Evolutionary conservation across 2,888 invertebrate genomes (phyloP), one percentile per base, ranked within the genome.

Genomic region (Lycaena phlaeas): DNA sequence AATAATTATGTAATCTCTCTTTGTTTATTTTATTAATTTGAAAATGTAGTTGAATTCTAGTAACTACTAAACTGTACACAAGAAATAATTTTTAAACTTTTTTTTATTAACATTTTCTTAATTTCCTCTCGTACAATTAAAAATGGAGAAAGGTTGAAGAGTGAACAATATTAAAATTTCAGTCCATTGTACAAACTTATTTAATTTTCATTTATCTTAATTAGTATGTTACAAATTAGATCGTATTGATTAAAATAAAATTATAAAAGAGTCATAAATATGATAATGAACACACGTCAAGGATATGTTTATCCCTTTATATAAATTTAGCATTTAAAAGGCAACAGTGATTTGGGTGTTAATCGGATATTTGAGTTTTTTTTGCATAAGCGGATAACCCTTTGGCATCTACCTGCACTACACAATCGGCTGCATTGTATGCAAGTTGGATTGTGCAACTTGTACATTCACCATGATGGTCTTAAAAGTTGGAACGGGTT

Each of bases 351-450:
- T 64, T 59, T 57, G 56, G 70, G 81, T 77, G 82, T 76, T 82
- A 82, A 84, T 82, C 84, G 81, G 82, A 78, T 82, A 69, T 71
- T 60, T 57, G 46, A 58, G 53, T 52, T 74, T 79, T 74, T 79
- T 81, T 78, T 81, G 76, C 76, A 76, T 82, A 81, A 84, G 82
- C 81, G 82, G 82, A 84, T 84, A 82, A 84, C 82, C 82, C 79
- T 72, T 72, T 61, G 56, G 50, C 42, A 45, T 64, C 75, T 84
- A 84, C 82, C 82, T 84, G 82, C 70, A 59, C 52, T 44, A 41
- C 44, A 43, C 56, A 59, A 68, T 72, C 63, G 66, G 63, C 55
- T 56, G 54, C 49, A 66, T 76, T 70, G 70, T 65, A 53, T 54
- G 59, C 63, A 57, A 63, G 60, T 61, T 60, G 57, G 54, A 56